Evolutionary conservation across 35 echinoderm and acorn worm genomes (phyloP).

Genomic region (Antedon bifida): DNA sequence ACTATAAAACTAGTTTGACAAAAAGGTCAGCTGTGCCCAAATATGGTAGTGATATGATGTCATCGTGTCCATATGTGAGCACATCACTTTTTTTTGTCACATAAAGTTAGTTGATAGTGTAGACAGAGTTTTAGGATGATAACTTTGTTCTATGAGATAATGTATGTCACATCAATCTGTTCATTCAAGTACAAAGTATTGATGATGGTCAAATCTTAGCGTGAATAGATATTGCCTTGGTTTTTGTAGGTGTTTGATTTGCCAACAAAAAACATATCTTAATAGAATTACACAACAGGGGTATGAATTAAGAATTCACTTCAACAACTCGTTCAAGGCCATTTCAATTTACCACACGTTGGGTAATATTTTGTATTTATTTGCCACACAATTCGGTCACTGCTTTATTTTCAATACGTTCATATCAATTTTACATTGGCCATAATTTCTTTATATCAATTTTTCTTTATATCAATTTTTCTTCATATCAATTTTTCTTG

Average conservation of each 20-base stretch:
- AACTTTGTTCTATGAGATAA: background rate
- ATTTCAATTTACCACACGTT: background rate
- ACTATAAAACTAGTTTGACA: no score
- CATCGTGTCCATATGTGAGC: no score
- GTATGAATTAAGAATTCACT: background rate
- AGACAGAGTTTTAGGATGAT: no score
- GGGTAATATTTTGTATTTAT: background rate
- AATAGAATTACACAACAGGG: background rate
- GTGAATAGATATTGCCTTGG: background rate
- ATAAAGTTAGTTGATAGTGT: no score
- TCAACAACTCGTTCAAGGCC: background rate
- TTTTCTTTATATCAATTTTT: no score
- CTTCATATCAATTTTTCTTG: no score
- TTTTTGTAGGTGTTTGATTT: background rate
- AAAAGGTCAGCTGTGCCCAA: no score
- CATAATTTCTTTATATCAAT: no score
- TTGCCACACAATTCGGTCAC: background rate
- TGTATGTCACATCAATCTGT: background rate
- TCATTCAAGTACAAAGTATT: background rate
- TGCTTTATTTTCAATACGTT: background rate
- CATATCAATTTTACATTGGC: no score
- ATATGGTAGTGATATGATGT: no score
- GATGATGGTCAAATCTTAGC: background rate
- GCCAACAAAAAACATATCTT: background rate
- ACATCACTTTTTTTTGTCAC: no score